A percentile compares a stretch with the other conserved stretches of the same genome.
These are phyloP conservation scores for Onychomys torridus DNA, from an alignment of 2,797 vertebrate genomes.

Conservation along the genomic window DNA sequence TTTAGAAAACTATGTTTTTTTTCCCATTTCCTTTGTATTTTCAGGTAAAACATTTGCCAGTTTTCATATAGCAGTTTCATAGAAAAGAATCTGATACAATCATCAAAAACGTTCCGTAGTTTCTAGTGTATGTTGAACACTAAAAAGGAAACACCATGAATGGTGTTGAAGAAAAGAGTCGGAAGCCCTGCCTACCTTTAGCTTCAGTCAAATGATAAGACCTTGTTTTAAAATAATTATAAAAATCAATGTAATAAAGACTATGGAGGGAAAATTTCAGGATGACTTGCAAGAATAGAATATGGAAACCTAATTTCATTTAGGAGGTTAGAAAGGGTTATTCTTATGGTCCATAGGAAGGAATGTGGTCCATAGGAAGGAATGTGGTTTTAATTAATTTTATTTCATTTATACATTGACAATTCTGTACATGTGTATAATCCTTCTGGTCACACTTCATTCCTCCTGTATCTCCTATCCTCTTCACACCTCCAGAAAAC, in stretches of 20 bases:
- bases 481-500: no score
- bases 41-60: background rate
- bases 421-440: background rate
- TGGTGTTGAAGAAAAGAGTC: background rate
- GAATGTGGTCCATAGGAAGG: background rate
- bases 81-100: background rate
- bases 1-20: background rate
- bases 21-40: background rate
- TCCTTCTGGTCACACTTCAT: no score
- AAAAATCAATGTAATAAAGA: background rate
- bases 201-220: background rate
- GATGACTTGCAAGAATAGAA: background rate
- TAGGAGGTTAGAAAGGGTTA: background rate
- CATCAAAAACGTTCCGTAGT: background rate
- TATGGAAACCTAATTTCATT: background rate
- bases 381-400: background rate
- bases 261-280: background rate
- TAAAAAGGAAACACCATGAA: background rate
- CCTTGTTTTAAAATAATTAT: background rate
- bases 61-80: background rate
- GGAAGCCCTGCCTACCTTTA: background rate
- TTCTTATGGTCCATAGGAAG: background rate
- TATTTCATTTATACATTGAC: background rate
- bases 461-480: no score
- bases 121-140: background rate